Evolutionary conservation across 2,888 invertebrate genomes (phyloP).

Genomic region (Unio delphinus): DNA sequence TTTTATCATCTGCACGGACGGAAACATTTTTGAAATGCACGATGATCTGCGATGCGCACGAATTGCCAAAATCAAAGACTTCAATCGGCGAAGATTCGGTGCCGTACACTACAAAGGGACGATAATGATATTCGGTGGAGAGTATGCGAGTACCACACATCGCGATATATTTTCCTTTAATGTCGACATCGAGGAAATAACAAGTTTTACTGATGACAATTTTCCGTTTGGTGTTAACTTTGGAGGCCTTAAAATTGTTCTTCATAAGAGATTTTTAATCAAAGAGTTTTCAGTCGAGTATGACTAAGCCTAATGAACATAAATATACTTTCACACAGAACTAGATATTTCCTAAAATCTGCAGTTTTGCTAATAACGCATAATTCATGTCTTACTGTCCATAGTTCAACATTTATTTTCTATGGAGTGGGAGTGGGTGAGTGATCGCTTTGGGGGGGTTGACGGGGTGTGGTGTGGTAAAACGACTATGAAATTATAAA

Average conservation of each 20-base stretch:
- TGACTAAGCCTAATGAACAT: too few species aligned
- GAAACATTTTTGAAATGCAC: slow-evolving; percentile 38
- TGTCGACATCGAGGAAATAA: slow-evolving; percentile 34
- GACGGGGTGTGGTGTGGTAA: too few species aligned
- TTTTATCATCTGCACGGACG: slow-evolving; percentile 51
- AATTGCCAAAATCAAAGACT: slow-evolving; percentile 39
- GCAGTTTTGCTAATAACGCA: too few species aligned
- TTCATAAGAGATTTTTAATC: slow-evolving; percentile 49
- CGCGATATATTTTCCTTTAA: slow-evolving; percentile 45
- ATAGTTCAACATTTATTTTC: too few species aligned
- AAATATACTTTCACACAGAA: too few species aligned
- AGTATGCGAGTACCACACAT: slow-evolving; percentile 36
- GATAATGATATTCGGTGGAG: slow-evolving; percentile 46
- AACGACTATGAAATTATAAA: too few species aligned
- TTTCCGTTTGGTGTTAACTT: slow-evolving; percentile 49
- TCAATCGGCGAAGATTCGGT: slow-evolving; percentile 47
- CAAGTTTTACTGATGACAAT: slow-evolving; percentile 27
- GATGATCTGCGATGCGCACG: slow-evolving; percentile 34
- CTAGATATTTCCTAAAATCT: too few species aligned
- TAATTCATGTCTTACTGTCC: too few species aligned
- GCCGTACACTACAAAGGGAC: slow-evolving; percentile 42
- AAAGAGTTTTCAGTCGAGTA: background rate
- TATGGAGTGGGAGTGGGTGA: too few species aligned
- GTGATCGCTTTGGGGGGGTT: too few species aligned
- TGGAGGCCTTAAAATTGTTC: slow-evolving; percentile 47